Percentiles rank a stretch among this genome's conserved stretches.
Evolutionary conservation across 2,797 vertebrate genomes (phyloP).

Genomic region (Otolemur crassicaudatus): DNA sequence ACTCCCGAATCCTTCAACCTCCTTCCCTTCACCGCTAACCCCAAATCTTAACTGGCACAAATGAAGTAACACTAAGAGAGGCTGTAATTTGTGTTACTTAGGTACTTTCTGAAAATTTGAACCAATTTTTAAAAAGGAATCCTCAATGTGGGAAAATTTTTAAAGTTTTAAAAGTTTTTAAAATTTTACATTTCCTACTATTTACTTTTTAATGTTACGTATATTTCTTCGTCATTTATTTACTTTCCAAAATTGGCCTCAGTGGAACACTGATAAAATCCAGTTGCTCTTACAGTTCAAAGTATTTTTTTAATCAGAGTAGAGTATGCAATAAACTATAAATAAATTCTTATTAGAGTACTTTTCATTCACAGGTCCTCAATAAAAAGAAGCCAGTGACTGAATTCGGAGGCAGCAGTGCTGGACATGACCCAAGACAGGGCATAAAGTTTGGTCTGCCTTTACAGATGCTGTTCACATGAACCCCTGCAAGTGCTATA

Average conservation of each 20-base stretch:
- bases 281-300: neutral
- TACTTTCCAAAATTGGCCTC: neutral
- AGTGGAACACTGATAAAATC: neutral
- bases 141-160: neutral
- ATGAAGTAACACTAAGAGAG: neutral
- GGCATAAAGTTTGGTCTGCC: neutral
- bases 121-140: neutral
- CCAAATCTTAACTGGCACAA: neutral
- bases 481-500: neutral
- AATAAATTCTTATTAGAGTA: neutral
- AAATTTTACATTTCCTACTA: neutral
- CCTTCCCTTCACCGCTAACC: neutral
- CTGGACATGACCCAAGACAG: neutral
- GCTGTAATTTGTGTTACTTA: neutral
- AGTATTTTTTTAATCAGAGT: neutral
- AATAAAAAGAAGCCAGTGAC: neutral
- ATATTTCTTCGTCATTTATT: neutral
- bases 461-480: neutral
- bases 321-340: neutral
- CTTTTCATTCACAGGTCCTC: neutral
- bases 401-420: neutral
- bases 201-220: neutral
- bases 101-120: neutral
- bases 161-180: neutral
- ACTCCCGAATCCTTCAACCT: neutral